A percentile compares a stretch with the other conserved stretches of the same genome.
Evolutionary conservation across 1,140 invertebrate genomes (phyloP).

Genomic region (Aphidius gifuensis): DNA sequence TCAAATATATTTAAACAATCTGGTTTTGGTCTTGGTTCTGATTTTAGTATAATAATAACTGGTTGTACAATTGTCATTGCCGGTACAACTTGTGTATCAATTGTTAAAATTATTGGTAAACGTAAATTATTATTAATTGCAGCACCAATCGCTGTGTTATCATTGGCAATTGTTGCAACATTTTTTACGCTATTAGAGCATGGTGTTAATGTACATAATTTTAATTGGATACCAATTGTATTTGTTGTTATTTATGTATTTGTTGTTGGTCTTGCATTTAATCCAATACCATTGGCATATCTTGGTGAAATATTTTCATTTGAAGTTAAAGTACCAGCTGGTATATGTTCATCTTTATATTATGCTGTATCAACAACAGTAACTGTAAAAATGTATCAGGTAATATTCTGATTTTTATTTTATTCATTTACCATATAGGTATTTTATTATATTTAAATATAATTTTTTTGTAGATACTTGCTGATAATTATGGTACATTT

Average conservation of each 20-base stretch:
- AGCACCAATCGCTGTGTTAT: conserved; percentile 62
- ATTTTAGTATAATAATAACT: conserved; percentile 73
- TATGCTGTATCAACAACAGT: conserved; percentile 44
- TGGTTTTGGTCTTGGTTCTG: conserved; percentile 64
- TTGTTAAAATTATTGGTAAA: conserved; percentile 76
- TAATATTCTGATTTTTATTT: conserved; percentile 27
- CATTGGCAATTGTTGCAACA: conserved; percentile 62
- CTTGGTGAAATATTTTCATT: conserved; percentile 53
- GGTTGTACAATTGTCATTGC: conserved; percentile 74
- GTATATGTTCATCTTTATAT: conserved; percentile 46
- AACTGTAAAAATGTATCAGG: conserved; percentile 51
- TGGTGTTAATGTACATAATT: conserved; percentile 47
- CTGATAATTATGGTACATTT: neutral
- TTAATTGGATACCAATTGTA: conserved; percentile 42
- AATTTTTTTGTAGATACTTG: neutral
- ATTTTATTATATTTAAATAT: neutral
- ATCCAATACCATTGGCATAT: conserved; percentile 50
- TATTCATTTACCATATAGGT: neutral
- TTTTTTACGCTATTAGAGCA: conserved; percentile 62
- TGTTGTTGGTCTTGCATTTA: conserved; percentile 47
- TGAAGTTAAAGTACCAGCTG: conserved; percentile 51
- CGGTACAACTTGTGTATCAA: conserved; percentile 64
- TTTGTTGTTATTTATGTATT: conserved; percentile 47
- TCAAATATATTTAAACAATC: conserved; percentile 72
- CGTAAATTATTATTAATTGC: conserved; percentile 70